These are phyloP conservation scores for Oncorhynchus kisutch DNA, from an alignment of 2,113 vertebrate genomes.

Conservation along the genomic window DNA sequence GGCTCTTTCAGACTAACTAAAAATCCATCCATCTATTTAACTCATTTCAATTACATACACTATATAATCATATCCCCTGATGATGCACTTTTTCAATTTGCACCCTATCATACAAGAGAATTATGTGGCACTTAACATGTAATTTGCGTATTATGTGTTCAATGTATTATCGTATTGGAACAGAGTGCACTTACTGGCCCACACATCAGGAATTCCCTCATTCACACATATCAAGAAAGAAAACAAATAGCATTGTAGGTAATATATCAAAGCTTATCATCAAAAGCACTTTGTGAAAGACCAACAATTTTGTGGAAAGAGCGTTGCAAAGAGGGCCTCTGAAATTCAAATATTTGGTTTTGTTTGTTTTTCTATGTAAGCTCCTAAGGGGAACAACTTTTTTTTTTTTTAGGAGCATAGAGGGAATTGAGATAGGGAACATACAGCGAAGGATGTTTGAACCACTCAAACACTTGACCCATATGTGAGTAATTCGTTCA, in stretches of 20 bases:
- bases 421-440: slow-evolving; percentile 91
- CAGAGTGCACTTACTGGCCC: background rate
- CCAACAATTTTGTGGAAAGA: slow-evolving; percentile 5
- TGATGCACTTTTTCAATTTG: too few species aligned
- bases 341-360: background rate
- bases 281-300: slow-evolving; percentile 1
- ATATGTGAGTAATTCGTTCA: slow-evolving; percentile 84
- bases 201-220: background rate
- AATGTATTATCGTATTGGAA: background rate
- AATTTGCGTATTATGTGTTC: background rate
- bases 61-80: too few species aligned
- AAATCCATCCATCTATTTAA: too few species aligned
- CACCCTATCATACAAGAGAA: too few species aligned
- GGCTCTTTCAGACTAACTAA: too few species aligned
- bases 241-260: slow-evolving; percentile 23
- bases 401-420: slow-evolving; percentile 81
- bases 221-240: background rate
- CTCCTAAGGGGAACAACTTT: background rate
- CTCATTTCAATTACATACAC: too few species aligned
- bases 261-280: slow-evolving; percentile 33
- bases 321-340: background rate
- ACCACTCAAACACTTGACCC: slow-evolving; percentile 86
- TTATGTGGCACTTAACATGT: too few species aligned
- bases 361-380: background rate
- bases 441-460: slow-evolving; percentile 94